A percentile compares a stretch with the other conserved stretches of the same genome.
phyloP scores from a whole-genome alignment of 2,113 vertebrate genomes.

The Xenus cinereus region DNA sequence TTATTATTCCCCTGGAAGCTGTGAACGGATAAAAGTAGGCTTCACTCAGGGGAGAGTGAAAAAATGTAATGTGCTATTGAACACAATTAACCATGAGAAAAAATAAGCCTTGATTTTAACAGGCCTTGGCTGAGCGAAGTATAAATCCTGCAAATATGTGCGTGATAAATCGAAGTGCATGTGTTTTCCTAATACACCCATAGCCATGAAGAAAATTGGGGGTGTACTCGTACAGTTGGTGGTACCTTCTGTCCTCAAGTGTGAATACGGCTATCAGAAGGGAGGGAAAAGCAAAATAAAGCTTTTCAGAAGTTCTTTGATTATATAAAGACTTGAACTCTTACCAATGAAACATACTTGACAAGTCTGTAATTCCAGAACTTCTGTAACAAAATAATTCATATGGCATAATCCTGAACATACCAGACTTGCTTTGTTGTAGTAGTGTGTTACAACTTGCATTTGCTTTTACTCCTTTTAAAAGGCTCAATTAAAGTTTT shows the following conservation, averaged over 20 bases:
- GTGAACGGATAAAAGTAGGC: neutral
- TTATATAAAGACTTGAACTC: neutral
- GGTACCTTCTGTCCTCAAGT: neutral
- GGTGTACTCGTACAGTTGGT: neutral
- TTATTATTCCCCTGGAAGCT: neutral
- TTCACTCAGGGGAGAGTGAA: neutral
- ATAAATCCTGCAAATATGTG: neutral
- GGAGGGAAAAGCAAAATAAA: neutral
- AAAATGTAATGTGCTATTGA: neutral
- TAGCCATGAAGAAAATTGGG: neutral
- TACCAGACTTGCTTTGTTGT: neutral
- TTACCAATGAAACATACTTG: neutral
- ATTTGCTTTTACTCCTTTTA: neutral
- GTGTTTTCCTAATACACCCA: neutral
- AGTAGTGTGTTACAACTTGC: neutral
- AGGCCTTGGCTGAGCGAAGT: neutral
- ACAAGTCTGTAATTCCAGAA: neutral
- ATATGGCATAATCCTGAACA: neutral
- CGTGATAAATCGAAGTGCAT: too few relatives aligned
- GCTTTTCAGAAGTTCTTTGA: neutral
- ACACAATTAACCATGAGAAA: neutral
- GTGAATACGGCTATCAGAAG: neutral
- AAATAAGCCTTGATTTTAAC: neutral
- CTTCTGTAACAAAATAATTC: neutral
- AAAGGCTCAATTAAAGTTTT: neutral